phyloP scores from a whole-genome alignment of 2,888 invertebrate genomes.

The Pseudococcus longispinus region DNA sequence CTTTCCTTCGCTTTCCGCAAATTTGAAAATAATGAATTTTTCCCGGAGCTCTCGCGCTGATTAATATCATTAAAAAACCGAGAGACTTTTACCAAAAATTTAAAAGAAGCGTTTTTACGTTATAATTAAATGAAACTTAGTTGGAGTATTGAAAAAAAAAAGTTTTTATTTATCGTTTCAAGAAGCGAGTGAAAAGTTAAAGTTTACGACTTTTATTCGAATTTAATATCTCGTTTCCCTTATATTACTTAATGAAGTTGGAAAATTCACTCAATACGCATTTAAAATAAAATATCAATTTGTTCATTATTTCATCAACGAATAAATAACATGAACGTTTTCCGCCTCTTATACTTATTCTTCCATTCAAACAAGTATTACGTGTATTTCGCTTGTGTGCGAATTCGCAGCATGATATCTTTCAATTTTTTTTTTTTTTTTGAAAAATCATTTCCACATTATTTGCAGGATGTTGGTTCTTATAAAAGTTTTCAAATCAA shows the following conservation, averaged over 20 bases:
- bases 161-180: slow-evolving; percentile 34
- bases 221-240: slow-evolving; percentile 34
- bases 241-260: slow-evolving; percentile 31
- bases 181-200: slow-evolving; percentile 28
- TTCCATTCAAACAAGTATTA: not conserved
- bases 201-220: slow-evolving; percentile 28
- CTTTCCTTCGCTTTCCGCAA: slow-evolving; percentile 24
- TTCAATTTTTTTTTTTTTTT: not conserved
- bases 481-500: not conserved
- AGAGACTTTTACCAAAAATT: slow-evolving; percentile 34
- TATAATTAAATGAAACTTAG: slow-evolving; percentile 34
- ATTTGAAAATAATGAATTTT: slow-evolving; percentile 34
- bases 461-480: not conserved
- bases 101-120: slow-evolving; percentile 34
- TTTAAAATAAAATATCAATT: slow-evolving; percentile 31
- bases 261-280: slow-evolving; percentile 17
- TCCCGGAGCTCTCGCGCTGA: slow-evolving; percentile 27
- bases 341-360: not conserved
- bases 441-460: not conserved
- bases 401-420: not conserved
- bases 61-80: slow-evolving; percentile 34
- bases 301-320: slow-evolving; percentile 31
- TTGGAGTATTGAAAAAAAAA: slow-evolving; percentile 24
- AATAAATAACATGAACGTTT: not conserved
- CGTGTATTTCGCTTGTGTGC: not conserved